These are phyloP conservation scores for Crenuchus spilurus DNA, from an alignment of 2,797 vertebrate species.

Conservation along the genomic window DNA sequence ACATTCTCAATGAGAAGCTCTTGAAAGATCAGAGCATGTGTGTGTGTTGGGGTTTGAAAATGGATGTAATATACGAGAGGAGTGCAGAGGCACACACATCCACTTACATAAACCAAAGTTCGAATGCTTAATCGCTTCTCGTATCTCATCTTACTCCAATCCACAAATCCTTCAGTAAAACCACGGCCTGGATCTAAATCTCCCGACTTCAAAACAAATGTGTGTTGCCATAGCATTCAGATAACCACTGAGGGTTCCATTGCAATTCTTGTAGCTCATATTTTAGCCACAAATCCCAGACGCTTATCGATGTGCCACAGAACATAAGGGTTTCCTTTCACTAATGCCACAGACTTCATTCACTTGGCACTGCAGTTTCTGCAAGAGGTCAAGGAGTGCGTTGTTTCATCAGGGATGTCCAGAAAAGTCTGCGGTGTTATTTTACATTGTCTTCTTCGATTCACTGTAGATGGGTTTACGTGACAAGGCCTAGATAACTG, in stretches of 20 bases:
- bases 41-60: slow-evolving; percentile 44
- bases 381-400: slow-evolving; percentile 61
- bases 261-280: slow-evolving; percentile 55
- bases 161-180: slow-evolving; percentile 65
- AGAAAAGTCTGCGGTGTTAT: not conserved
- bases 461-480: not conserved
- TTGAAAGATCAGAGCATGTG: slow-evolving; percentile 22
- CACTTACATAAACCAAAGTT: slow-evolving; percentile 59
- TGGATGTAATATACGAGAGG: slow-evolving; percentile 61
- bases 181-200: slow-evolving; percentile 61
- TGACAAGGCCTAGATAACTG: not conserved
- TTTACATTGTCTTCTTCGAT: not conserved
- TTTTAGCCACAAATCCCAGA: slow-evolving; percentile 64
- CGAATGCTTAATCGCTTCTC: slow-evolving; percentile 67
- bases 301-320: slow-evolving; percentile 59
- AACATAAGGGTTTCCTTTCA: slow-evolving; percentile 62
- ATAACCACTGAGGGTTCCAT: slow-evolving; percentile 61
- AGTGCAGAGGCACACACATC: slow-evolving; percentile 51
- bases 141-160: slow-evolving; percentile 64
- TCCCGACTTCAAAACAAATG: slow-evolving; percentile 67
- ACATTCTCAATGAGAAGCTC: slow-evolving; percentile 42
- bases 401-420: slow-evolving; percentile 40
- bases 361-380: slow-evolving; percentile 41
- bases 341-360: slow-evolving; percentile 57
- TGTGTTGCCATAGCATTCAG: slow-evolving; percentile 60